Evolutionary conservation across 2,888 invertebrate species (phyloP), one percentile per base, ranked within the genome.

Genomic region (Disparrhopalites patrizii): DNA sequence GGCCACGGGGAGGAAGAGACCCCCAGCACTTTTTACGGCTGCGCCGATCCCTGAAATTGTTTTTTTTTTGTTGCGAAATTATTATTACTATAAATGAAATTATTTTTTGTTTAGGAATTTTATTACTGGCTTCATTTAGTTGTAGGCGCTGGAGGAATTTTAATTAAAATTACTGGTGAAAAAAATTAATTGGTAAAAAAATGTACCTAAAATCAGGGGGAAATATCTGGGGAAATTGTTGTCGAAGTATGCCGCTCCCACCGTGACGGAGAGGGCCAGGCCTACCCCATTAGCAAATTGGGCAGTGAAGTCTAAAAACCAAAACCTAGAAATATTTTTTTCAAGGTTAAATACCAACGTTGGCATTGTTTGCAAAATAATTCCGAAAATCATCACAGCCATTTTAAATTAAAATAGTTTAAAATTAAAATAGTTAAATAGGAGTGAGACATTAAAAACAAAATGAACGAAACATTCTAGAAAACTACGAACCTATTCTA

Each of bases 151-250:
- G n/a, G 15, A 36, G 15, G 15, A 36, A 7, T 36, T 36, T 36
- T 7, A 36, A 36, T 36, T 36, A 36, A 36, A 36, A 36, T 36
- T 36, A 36, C 15, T 36, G 36, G 15, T 7, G 36, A 36, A 36
- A 36, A 36, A 36, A 36, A 36, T 36, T 36, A 36, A 36, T 36
- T n/a, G n/a, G n/a, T n/a, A n/a, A n/a, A n/a, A n/a, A 30, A 38
- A 36, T 18, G 23, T 57, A 64, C 64, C 64, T 23, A 64, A 50
- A 31, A 64, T 43, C 13, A 64, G 2, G n/a, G 64, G 64, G 13
- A 64, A 56, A 50, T 64, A 51, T 50, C 57, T 43, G 23, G 55
- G 64, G 28, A 64, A 64, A 36, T 64, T 64, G 25, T 55, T 56
- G 47, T 64, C 64, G 10, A 57, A 50, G 36, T 64, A 64, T 3